phyloP scores from a whole-genome alignment of 2,113 vertebrate genomes.

The Cyprinus carpio region DNA sequence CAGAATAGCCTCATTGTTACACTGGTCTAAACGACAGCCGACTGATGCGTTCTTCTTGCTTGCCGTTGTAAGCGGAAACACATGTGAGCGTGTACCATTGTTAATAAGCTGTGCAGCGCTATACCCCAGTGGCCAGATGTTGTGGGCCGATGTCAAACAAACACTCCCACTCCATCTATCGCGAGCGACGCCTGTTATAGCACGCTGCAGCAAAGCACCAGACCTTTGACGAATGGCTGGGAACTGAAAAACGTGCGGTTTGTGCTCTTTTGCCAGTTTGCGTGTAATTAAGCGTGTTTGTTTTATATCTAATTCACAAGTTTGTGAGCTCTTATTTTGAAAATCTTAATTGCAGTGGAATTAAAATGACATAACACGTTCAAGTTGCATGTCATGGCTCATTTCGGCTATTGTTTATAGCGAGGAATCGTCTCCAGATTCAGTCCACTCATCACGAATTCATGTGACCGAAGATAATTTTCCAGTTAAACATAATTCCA shows the following conservation, averaged over 20 bases:
- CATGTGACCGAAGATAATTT: conserved; percentile 13
- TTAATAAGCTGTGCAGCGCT: conserved; percentile 75
- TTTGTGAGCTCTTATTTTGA: conserved; percentile 28
- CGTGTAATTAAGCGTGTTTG: neutral
- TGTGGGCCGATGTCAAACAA: conserved; percentile 80
- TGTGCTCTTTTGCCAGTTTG: neutral
- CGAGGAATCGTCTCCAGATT: conserved; percentile 37
- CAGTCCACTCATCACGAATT: neutral
- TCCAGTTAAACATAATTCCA: conserved; percentile 28
- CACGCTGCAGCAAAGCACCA: conserved; percentile 60
- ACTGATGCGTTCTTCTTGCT: conserved; percentile 76
- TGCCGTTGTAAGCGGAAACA: conserved; percentile 75
- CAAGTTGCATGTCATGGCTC: conserved; percentile 33
- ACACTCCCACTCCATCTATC: conserved; percentile 64
- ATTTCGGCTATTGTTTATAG: conserved; percentile 22
- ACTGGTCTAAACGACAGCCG: conserved; percentile 71
- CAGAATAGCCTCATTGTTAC: conserved; percentile 80
- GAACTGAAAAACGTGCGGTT: neutral
- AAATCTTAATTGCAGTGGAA: conserved; percentile 26
- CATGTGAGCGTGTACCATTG: conserved; percentile 75
- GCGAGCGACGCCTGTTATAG: conserved; percentile 32
- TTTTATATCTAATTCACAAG: conserved; percentile 34
- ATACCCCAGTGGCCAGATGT: conserved; percentile 77
- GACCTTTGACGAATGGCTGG: conserved; percentile 63
- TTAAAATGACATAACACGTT: conserved; percentile 7